phyloP scores from a whole-genome alignment of 1,140 invertebrate species.

The Cepaea nemoralis region DNA sequence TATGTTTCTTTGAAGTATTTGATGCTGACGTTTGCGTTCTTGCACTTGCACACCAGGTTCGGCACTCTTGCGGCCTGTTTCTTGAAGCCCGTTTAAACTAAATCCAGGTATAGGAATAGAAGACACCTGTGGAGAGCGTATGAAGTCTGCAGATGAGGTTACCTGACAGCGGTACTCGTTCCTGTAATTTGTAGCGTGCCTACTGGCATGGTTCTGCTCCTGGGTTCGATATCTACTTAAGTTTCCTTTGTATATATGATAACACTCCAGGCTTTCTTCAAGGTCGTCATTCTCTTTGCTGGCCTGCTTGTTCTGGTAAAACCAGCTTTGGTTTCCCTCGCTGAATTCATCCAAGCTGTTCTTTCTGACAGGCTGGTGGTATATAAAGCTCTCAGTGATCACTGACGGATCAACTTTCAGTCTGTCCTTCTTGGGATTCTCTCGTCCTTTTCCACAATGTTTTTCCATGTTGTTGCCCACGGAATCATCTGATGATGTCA shows the following conservation, averaged over 20 bases:
- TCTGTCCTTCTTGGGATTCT: not conserved
- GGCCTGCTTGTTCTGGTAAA: not conserved
- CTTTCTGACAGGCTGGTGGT: not conserved
- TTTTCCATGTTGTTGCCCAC: not conserved
- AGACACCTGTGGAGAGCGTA: not conserved
- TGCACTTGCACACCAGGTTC: not conserved
- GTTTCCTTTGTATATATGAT: constrained; percentile 24
- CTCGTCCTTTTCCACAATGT: too few species aligned
- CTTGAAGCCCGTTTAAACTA: not conserved
- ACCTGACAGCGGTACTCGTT: not conserved
- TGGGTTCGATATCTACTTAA: not conserved
- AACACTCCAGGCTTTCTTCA: not conserved
- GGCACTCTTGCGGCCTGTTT: not conserved
- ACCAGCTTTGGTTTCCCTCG: not conserved
- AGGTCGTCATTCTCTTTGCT: not conserved
- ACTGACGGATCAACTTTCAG: not conserved
- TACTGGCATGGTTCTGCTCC: not conserved
- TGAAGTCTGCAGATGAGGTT: not conserved
- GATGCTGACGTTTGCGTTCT: not conserved
- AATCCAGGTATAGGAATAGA: constrained; percentile 2
- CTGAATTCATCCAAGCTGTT: not conserved
- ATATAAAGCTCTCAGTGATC: constrained; percentile 1
- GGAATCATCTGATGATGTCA: constrained; percentile 8
- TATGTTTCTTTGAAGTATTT: not conserved
- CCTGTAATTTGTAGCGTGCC: too few species aligned